Evolutionary conservation across 2,888 invertebrate genomes (phyloP), one percentile per base, ranked within the genome.

Genomic region (Hypselothyrea guttata): DNA sequence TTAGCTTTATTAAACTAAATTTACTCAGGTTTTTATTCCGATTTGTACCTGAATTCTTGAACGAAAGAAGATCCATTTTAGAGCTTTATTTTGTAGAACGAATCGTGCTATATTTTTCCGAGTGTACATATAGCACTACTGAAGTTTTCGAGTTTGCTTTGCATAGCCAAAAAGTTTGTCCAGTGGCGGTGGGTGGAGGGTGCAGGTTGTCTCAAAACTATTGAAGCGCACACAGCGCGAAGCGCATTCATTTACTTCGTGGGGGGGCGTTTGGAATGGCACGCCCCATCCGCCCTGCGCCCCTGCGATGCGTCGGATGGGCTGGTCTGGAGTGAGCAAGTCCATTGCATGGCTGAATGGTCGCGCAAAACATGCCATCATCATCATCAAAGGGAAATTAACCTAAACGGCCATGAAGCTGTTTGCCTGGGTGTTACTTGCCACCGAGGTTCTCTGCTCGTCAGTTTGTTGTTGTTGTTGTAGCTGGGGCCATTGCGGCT

Each of bases 311-410:
- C 30, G 35, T 61, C 57, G 65, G 68, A 40, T n/a, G n/a, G n/a
- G n/a, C n/a, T n/a, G n/a, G n/a, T 56, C 54, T 34, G 76, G 63
- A 58, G 75, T 71, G 81, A 78, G 76, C 84, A 81, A 74, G 74
- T 86, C 73, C 86, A 75, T 83, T 79, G 81, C 86, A 88, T 86
- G 88, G 86, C 75, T 87, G 84, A 86, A 78, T 86, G 84, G 85
- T 56, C 76, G 74, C 84, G 74, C 81, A 77, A 68, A 87, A 76
- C 84, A 84, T 79, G 75, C 72, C 75, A 84, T 78, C 84, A 83
- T 82, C 76, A 82, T 75, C 78, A 77, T 86, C 86, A 87, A 87
- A 87, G 88, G 84, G 74, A 86, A 86, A 86, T 85, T 87, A 86
- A 87, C 86, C 86, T 84, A 85, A 84, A 77, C 74, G 84, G 69